These are phyloP conservation scores for Phoeniculus purpureus DNA, from an alignment of 2,797 vertebrate species.

Conservation along the genomic window DNA sequence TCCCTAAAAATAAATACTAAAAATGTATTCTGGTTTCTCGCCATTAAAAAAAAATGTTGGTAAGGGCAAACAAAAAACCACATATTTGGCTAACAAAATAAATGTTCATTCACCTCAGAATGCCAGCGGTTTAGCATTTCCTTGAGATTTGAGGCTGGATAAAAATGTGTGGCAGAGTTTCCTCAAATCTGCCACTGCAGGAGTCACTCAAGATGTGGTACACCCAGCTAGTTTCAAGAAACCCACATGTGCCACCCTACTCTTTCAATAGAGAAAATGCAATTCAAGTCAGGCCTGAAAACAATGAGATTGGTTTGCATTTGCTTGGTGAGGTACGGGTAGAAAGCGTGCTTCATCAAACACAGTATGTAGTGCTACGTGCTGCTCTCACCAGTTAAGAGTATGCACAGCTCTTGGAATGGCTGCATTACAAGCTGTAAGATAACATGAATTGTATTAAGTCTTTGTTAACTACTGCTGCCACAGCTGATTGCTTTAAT, in stretches of 20 bases:
- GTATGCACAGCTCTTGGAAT: not conserved
- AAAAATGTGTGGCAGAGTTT: not conserved
- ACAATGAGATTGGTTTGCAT: not conserved
- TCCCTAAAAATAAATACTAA: constrained; percentile 15
- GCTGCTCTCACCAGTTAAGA: not conserved
- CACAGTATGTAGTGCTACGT: not conserved
- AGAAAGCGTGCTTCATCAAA: not conserved
- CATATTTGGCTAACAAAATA: constrained; percentile 21
- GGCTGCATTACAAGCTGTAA: not conserved
- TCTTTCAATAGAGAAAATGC: not conserved
- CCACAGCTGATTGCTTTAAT: not conserved
- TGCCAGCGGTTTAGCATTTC: not conserved
- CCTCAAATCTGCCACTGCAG: not conserved
- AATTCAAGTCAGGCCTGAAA: not conserved
- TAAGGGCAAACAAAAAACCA: not conserved
- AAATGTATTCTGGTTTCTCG: constrained; percentile 41
- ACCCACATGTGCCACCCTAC: not conserved
- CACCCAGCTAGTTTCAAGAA: not conserved
- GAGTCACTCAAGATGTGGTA: not conserved
- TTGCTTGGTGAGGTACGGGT: not conserved
- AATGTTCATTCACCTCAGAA: constrained; percentile 10
- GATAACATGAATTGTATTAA: not conserved
- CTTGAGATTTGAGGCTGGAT: not conserved
- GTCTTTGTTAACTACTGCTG: not conserved
- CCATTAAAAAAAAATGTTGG: not conserved